These are phyloP conservation scores for Butorides virescens DNA, from an alignment of 2,113 vertebrate species.

Conservation along the genomic window DNA sequence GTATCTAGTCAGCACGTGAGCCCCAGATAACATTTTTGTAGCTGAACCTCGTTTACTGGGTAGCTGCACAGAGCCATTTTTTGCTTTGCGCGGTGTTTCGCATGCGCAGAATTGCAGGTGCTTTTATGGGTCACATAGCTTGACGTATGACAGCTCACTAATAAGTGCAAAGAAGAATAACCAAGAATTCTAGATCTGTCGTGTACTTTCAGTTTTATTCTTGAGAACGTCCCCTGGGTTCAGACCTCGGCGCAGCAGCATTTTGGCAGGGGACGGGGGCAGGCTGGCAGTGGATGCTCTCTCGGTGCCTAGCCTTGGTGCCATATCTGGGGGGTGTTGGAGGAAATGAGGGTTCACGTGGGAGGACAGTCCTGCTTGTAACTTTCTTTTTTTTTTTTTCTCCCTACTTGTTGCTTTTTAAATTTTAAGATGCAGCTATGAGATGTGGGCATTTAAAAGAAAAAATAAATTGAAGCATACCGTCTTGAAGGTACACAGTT, in stretches of 20 bases:
- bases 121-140: neutral
- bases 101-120: neutral
- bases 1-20: neutral
- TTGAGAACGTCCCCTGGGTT: neutral
- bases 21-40: neutral
- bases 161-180: neutral
- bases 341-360: neutral
- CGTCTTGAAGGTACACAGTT: neutral
- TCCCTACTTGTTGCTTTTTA: neutral
- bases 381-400: neutral
- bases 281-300: neutral
- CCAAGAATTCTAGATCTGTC: neutral
- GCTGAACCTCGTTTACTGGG: neutral
- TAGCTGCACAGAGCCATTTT: neutral
- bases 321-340: rapidly evolving
- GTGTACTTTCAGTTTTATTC: neutral
- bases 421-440: neutral
- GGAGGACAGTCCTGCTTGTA: neutral
- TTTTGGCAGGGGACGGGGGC: neutral
- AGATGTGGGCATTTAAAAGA: neutral
- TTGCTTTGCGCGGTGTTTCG: neutral
- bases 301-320: neutral
- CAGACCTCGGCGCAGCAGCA: neutral
- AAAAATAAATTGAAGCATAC: neutral
- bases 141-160: neutral